phyloP scores from a whole-genome alignment of 2,797 vertebrate genomes.

The Rhinichthys osculus region DNA sequence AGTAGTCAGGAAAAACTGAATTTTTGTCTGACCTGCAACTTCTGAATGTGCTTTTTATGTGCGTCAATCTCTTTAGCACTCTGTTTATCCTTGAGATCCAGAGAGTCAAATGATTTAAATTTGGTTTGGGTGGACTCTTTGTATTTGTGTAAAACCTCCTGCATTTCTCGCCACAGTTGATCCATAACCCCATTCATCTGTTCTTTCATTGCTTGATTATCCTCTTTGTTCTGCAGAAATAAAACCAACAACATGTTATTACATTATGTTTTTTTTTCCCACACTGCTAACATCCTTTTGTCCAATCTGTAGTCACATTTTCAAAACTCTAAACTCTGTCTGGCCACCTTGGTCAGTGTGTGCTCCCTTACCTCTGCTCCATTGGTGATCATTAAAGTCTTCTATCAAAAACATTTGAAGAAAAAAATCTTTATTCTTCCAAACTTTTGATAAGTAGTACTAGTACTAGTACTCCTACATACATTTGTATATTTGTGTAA shows the following conservation, averaged over 20 bases:
- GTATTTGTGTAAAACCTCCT: slow-evolving; percentile 70
- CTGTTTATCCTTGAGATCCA: slow-evolving; percentile 75
- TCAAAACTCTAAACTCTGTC: too few relatives aligned
- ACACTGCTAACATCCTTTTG: too few relatives aligned
- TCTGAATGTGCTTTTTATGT: slow-evolving; percentile 80
- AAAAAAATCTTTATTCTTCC: too few relatives aligned
- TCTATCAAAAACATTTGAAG: too few relatives aligned
- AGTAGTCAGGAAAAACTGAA: neutral
- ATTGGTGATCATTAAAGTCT: neutral
- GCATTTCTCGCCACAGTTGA: slow-evolving; percentile 76
- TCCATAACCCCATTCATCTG: slow-evolving; percentile 72
- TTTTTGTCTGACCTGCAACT: slow-evolving; percentile 76
- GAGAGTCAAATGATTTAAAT: slow-evolving; percentile 61
- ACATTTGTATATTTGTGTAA: neutral
- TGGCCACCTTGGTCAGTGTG: too few relatives aligned
- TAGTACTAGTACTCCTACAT: neutral
- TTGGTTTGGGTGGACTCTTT: slow-evolving; percentile 60
- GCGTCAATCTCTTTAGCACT: slow-evolving; percentile 76
- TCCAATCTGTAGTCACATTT: too few relatives aligned
- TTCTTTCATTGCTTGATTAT: slow-evolving; percentile 76
- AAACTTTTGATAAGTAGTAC: too few relatives aligned
- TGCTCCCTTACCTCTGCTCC: too few relatives aligned
- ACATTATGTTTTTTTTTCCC: too few relatives aligned
- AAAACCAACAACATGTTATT: neutral
- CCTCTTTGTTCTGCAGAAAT: slow-evolving; percentile 77